Evolutionary conservation across 2,113 vertebrate species (phyloP).

Genomic region (Acrocephalus kingi): DNA sequence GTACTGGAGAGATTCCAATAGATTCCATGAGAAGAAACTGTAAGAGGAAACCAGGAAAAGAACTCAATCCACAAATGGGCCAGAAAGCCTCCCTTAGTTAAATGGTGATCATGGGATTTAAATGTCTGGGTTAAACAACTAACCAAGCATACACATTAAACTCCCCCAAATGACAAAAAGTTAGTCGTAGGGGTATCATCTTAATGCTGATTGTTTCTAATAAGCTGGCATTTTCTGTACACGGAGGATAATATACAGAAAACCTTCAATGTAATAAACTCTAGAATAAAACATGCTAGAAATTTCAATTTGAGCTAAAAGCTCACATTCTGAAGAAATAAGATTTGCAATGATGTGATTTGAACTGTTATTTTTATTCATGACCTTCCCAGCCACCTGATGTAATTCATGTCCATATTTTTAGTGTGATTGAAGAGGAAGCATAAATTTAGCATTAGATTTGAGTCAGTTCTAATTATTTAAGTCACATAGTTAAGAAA

Average conservation of each 20-base stretch:
- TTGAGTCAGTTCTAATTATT: not conserved
- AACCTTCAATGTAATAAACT: not conserved
- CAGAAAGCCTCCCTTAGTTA: not conserved
- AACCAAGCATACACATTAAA: not conserved
- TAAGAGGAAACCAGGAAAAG: not conserved
- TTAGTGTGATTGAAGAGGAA: not conserved
- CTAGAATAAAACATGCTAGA: not conserved
- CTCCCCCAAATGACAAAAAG: not conserved
- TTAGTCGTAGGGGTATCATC: not conserved
- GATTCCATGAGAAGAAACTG: not conserved
- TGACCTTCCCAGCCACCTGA: not conserved
- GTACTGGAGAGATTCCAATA: too few species aligned
- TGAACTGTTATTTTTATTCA: not conserved
- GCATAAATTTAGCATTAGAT: not conserved
- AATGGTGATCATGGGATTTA: not conserved
- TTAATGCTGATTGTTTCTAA: not conserved
- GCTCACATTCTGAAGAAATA: not conserved
- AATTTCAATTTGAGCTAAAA: not conserved
- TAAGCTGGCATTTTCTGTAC: not conserved
- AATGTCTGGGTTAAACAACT: not conserved
- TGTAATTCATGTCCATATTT: not conserved
- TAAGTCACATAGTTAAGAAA: not conserved
- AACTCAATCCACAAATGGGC: not conserved
- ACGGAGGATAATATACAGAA: not conserved
- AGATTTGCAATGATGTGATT: not conserved